Percentiles rank a stretch among this genome's conserved stretches.
Evolutionary conservation across 1,140 invertebrate species (phyloP).

Genomic region (Solen grandis): DNA sequence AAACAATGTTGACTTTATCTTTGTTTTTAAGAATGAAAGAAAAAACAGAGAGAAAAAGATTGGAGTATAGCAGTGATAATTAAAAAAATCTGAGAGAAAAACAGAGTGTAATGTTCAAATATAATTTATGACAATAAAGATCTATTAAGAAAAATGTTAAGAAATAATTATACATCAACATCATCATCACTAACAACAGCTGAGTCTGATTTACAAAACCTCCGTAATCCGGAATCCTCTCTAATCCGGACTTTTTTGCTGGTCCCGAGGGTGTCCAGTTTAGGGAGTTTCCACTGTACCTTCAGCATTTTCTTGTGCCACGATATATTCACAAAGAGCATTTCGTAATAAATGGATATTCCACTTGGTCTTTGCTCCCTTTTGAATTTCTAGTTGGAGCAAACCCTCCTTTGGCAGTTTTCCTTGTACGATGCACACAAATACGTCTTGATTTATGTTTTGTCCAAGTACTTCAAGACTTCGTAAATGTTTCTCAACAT

Average conservation of each 20-base stretch:
- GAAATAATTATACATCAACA: too few relatives aligned
- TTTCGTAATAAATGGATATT: neutral
- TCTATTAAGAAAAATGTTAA: neutral
- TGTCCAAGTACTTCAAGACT: slow-evolving; percentile 2
- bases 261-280: too few relatives aligned
- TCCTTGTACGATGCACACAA: neutral
- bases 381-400: neutral
- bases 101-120: neutral
- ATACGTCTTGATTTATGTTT: slow-evolving; percentile 7
- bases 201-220: too few relatives aligned
- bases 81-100: too few relatives aligned
- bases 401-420: slow-evolving; percentile 8
- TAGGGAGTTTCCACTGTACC: too few relatives aligned
- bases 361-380: slow-evolving; percentile 5
- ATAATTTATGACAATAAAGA: neutral
- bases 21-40: too few relatives aligned
- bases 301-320: slow-evolving; percentile 4
- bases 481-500: slow-evolving; percentile 8
- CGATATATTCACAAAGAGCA: slow-evolving; percentile 1
- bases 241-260: too few relatives aligned
- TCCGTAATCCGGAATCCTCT: too few relatives aligned
- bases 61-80: neutral
- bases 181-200: too few relatives aligned
- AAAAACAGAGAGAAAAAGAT: neutral
- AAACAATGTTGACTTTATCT: too few relatives aligned